Base-by-base conservation (phyloP, 2,113 vertebrate genomes). In the Siniperca knerii region DNA sequence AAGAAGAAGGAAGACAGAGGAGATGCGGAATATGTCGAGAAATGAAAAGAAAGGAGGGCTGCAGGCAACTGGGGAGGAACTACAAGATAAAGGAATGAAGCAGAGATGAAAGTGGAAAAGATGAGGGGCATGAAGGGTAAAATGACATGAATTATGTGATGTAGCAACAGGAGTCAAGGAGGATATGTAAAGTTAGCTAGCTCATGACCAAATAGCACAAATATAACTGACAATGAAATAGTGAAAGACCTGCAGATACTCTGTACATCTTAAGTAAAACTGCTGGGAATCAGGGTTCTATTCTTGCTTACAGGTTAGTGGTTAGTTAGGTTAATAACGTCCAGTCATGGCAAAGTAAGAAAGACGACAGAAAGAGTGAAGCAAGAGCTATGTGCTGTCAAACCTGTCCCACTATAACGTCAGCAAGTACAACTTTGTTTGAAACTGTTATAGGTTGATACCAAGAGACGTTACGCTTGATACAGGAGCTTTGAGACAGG, bases 241-340 rank as follows among this genome's bases (percentile, higher is more conserved):
- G 1, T 57, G 15, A 67, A 68, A 65, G 72, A 85, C n/a, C 23
- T n/a, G 50, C 18, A 52, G n/a, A 82, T 8, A 66, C 46, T 8
- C 10, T 11, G 7, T 64, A 40, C 11, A 44, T 29, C 18, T 57
- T 2, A 42, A 29, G 10, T 29, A 68, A 60, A 7, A 46, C n/a
- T 54, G 37, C n/a, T 37, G 29, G 42, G 23, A 57, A 48, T 15
- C 5, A 3, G 25, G 2, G 6, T 52, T 52, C 50, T 52, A 52
- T 21, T 57, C 3, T 1, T 52, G 3, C 44, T 21, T 12, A 13
- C 29, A 29, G 29, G 29, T 29, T 29, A 37, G 11, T 50, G 25
- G 25, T 25, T 25, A 25, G 25, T 25, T 25, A 25, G 25, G 25
- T 25, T 25, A 62, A 52, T 62, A 33, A 4, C 8, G 16, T 20